Evolutionary conservation across 1,140 invertebrate genomes (phyloP).

Genomic region (Neomicropteryx cornuta): DNA sequence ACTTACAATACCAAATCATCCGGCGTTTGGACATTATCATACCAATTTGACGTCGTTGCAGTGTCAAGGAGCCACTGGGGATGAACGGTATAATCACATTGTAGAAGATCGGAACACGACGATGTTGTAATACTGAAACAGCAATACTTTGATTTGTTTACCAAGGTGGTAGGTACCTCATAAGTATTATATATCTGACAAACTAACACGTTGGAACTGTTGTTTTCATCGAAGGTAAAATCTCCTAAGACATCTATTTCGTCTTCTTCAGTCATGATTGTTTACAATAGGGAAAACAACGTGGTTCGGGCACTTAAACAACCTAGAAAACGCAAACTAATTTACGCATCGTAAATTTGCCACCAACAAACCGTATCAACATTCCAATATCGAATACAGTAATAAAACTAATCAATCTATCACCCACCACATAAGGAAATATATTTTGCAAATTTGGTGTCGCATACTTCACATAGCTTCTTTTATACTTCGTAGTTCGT

Average conservation of each 20-base stretch:
- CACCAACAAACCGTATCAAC: too few relatives aligned
- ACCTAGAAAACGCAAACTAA: too few relatives aligned
- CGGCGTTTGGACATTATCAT: slow-evolving; percentile 24
- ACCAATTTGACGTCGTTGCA: slow-evolving; percentile 33
- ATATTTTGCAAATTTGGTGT: too few relatives aligned
- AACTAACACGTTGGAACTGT: not conserved
- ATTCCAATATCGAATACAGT: too few relatives aligned
- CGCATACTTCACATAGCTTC: too few relatives aligned
- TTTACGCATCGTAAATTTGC: too few relatives aligned
- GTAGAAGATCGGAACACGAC: slow-evolving; percentile 22
- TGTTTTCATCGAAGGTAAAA: slow-evolving; percentile 34
- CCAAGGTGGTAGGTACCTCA: not conserved
- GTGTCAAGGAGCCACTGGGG: slow-evolving; percentile 56
- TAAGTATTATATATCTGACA: not conserved
- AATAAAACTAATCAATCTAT: too few relatives aligned
- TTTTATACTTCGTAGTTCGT: too few relatives aligned
- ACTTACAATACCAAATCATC: slow-evolving; percentile 13
- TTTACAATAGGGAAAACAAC: too few relatives aligned
- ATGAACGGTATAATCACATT: slow-evolving; percentile 49
- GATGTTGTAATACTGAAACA: slow-evolving; percentile 1
- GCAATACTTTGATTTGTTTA: slow-evolving; percentile 5
- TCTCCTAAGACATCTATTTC: slow-evolving; percentile 40
- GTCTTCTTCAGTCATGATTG: slow-evolving; percentile 32
- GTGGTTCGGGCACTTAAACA: too few relatives aligned
- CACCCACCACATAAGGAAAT: too few relatives aligned